These are phyloP conservation scores for Lichenostomus cassidix DNA, from an alignment of 2,113 vertebrate species.

Conservation along the genomic window DNA sequence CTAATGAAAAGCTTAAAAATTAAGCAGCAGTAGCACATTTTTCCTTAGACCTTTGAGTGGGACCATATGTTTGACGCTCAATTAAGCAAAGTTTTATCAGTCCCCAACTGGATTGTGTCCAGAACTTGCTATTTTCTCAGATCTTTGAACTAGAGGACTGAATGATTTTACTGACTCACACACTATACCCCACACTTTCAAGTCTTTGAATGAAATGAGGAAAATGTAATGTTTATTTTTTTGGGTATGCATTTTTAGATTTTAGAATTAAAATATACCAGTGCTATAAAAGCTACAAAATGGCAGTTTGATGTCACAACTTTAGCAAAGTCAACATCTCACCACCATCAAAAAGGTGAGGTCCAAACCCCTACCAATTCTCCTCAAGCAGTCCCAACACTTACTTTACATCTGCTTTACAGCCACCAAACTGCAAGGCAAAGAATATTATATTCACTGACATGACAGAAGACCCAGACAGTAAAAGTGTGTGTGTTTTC, in stretches of 20 bases:
- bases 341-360: background rate
- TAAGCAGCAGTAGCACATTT: conserved; percentile 12
- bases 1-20: conserved; percentile 24
- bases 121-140: background rate
- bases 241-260: background rate
- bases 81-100: conserved; percentile 41
- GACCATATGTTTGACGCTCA: conserved; percentile 25
- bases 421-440: background rate
- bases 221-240: background rate
- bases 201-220: background rate
- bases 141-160: background rate
- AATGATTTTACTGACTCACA: background rate
- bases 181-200: background rate
- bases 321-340: background rate
- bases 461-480: background rate
- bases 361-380: background rate
- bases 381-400: background rate
- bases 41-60: conserved; percentile 47
- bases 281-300: background rate
- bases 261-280: background rate
- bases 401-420: background rate
- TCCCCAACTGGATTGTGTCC: background rate
- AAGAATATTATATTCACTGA: background rate
- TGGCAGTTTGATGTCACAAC: background rate
- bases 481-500: background rate